These are phyloP conservation scores for Thunnus thynnus DNA, from an alignment of 2,113 vertebrate genomes.

Conservation along the genomic window DNA sequence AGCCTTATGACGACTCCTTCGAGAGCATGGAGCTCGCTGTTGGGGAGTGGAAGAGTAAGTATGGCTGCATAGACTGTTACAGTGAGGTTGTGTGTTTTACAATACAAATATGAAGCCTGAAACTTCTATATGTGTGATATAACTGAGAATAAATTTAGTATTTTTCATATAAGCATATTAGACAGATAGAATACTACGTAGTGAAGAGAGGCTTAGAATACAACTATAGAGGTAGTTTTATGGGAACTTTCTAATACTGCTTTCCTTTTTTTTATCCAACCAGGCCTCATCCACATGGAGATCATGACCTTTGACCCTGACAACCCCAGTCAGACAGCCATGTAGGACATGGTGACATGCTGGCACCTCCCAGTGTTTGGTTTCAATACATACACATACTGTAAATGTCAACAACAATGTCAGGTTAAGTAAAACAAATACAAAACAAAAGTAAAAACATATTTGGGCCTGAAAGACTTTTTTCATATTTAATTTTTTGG, in stretches of 20 bases:
- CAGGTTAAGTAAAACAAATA: background rate
- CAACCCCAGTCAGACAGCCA: slow-evolving; percentile 81
- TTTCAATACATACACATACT: background rate
- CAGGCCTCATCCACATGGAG: slow-evolving; percentile 89
- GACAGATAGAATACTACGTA: no score
- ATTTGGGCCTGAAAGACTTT: no score
- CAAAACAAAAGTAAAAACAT: background rate
- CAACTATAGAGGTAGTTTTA: background rate
- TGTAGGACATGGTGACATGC: slow-evolving; percentile 57
- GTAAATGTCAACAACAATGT: slow-evolving; percentile 12
- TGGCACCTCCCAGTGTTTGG: background rate
- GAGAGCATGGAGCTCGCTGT: slow-evolving; percentile 84
- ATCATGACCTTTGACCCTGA: slow-evolving; percentile 87
- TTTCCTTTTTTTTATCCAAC: slow-evolving; percentile 20
- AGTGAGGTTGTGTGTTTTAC: background rate
- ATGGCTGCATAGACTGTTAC: background rate
- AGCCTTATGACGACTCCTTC: slow-evolving; percentile 87
- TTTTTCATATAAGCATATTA: no score
- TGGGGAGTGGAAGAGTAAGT: slow-evolving; percentile 89
- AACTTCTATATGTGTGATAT: no score
- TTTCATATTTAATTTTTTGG: background rate
- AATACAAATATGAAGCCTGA: no score
- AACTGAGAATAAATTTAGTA: background rate
- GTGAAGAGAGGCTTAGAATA: background rate
- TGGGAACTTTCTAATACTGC: background rate